Conservation (phyloP, 2,888 invertebrate species). For the Aspidiotus destructor region DNA sequence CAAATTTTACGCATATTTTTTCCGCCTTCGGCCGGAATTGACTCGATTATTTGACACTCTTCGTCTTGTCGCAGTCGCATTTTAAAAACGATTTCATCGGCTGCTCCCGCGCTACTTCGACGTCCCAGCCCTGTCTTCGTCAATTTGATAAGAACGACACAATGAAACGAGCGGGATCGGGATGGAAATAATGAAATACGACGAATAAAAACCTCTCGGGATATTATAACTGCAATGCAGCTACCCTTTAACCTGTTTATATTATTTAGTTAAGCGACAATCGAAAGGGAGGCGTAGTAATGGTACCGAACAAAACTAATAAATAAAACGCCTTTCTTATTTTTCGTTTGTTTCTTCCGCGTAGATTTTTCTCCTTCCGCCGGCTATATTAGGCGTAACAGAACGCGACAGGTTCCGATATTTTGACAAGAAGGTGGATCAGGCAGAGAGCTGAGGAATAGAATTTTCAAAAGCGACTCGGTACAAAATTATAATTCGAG, state of each 20-base stretch:
- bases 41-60: conserved; percentile 32
- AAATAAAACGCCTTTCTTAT: conserved; percentile 28
- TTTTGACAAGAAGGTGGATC: too few species aligned
- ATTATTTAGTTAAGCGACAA: conserved; percentile 33
- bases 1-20: conserved; percentile 27
- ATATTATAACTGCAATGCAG: conserved; percentile 30
- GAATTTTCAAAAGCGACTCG: too few species aligned
- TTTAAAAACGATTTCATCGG: conserved; percentile 28
- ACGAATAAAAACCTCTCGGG: conserved; percentile 33
- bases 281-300: conserved; percentile 23
- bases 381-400: neutral
- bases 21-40: conserved; percentile 27
- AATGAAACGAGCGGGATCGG: neutral
- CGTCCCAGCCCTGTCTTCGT: neutral
- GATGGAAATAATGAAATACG: conserved; percentile 30
- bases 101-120: neutral
- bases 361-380: neutral
- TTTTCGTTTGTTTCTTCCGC: conserved; percentile 12
- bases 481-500: too few species aligned
- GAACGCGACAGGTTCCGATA: neutral
- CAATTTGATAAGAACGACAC: conserved; percentile 22
- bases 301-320: conserved; percentile 29
- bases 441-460: too few species aligned
- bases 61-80: conserved; percentile 26
- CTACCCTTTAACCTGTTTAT: conserved; percentile 33